phyloP scores from a whole-genome alignment of 1,140 invertebrate genomes.

The Hestina assimilis region DNA sequence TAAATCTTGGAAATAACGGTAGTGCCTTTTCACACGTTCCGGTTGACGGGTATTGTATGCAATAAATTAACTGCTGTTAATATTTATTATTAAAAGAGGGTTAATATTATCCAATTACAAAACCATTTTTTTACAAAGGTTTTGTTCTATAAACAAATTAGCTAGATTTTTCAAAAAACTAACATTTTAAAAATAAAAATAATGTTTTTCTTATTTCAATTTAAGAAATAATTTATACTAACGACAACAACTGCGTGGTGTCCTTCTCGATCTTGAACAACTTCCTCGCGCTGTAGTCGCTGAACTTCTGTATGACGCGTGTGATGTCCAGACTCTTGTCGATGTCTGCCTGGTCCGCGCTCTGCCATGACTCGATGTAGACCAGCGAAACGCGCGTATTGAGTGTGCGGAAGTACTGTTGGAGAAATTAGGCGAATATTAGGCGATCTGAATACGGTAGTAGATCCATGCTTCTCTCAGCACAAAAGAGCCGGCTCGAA shows the following conservation, averaged over 20 bases:
- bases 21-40: too few relatives aligned
- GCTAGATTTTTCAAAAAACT: too few relatives aligned
- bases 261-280: slow-evolving; percentile 91
- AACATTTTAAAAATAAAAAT: not conserved
- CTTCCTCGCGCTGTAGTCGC: slow-evolving; percentile 91
- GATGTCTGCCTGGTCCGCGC: slow-evolving; percentile 89
- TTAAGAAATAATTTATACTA: slow-evolving; percentile 71
- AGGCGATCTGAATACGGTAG: too few relatives aligned
- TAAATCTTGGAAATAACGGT: too few relatives aligned
- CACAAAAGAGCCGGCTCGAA: too few relatives aligned
- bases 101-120: too few relatives aligned
- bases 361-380: slow-evolving; percentile 97
- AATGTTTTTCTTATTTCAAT: not conserved
- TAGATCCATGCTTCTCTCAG: too few relatives aligned
- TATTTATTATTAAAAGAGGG: too few relatives aligned
- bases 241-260: slow-evolving; percentile 95
- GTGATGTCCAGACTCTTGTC: slow-evolving; percentile 91
- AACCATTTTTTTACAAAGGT: too few relatives aligned
- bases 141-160: too few relatives aligned
- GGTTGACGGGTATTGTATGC: too few relatives aligned
- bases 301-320: slow-evolving; percentile 91
- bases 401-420: slow-evolving; percentile 94
- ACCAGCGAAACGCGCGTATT: slow-evolving; percentile 96
- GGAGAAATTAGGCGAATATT: slow-evolving; percentile 8
- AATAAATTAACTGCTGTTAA: too few relatives aligned